Conservation (phyloP, 2,797 vertebrate genomes). For the Alauda arvensis region DNA sequence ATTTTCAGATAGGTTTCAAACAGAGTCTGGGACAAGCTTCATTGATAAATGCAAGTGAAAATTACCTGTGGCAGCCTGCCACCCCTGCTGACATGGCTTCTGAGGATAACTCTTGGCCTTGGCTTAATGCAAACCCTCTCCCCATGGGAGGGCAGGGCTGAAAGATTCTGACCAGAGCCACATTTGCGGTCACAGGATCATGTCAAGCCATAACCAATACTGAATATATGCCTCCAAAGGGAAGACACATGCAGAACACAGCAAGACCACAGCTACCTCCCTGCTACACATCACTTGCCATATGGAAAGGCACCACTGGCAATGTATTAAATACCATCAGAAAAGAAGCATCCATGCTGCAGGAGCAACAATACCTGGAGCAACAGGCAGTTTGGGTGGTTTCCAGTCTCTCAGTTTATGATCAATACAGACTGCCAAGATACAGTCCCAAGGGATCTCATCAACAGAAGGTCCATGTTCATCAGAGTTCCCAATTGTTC, state of each 20-base stretch:
- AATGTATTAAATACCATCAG: neutral
- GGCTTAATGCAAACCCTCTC: neutral
- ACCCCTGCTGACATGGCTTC: neutral
- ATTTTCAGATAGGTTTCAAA: neutral
- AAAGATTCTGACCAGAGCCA: neutral
- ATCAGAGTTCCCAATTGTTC: neutral
- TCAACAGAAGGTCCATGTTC: slow-evolving; percentile 62
- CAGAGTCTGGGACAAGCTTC: neutral
- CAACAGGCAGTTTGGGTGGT: slow-evolving; percentile 66
- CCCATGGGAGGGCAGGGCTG: neutral
- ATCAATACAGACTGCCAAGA: slow-evolving; percentile 86
- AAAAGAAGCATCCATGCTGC: neutral
- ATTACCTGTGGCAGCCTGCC: neutral
- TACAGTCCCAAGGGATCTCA: slow-evolving; percentile 86
- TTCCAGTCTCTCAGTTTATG: slow-evolving; percentile 91
- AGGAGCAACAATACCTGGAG: slow-evolving; percentile 69
- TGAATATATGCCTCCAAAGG: neutral
- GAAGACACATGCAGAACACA: neutral
- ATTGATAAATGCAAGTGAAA: neutral
- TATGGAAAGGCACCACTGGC: neutral
- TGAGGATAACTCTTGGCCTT: neutral
- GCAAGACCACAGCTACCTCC: neutral
- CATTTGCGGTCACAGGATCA: neutral
- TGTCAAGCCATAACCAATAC: neutral
- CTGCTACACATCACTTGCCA: neutral